Base-by-base conservation (phyloP, 2,888 invertebrate species). In the Griposia aprilina region DNA sequence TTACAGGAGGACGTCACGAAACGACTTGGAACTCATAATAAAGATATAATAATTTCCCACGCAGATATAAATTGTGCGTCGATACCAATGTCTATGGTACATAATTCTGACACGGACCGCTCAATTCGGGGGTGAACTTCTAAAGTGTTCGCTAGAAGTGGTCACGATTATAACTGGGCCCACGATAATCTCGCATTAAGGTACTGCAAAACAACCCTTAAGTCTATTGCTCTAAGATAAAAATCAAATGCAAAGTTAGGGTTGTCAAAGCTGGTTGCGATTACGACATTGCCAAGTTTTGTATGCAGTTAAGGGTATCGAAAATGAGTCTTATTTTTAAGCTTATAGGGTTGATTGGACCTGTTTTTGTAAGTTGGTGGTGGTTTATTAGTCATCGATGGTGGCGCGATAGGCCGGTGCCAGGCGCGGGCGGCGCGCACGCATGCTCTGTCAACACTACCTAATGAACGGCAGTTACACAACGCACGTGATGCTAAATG, bases 351-450 rank as follows among this genome's bases (percentile, higher is more conserved):
- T 87, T 67, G 68, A 26, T 72, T 68, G 81, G 71, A 67, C 52
- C 80, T 83, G 88, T 67, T 79, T 88, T 86, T 85, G 80, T 84
- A 86, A 84, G 78, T 81, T 89, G 88, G 92, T 90, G 85, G 90
- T 88, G 92, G 95, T 95, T 95, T 96, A 96, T 96, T 97, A 96
- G 96, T 96, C 96, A 96, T 96, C 96, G 97, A 96, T 96, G 96
- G 96, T 96, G 96, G 94, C 90, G 96, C 96, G 96, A 96, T 96
- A 96, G 92, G 93, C 74, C 91, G 93, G 95, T 96, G 94, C 94
- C 96, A 94, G 94, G 95, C 95, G 95, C 94, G 93, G 93, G 93
- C 95, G 95, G 96, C 96, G 96, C 96, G 96, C 96, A 96, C 96
- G 96, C 95, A 93, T 91, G 89, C 86, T 77, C 95, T 97, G 97